Percentiles rank a stretch among this genome's conserved stretches.
Evolutionary conservation across 2,113 vertebrate genomes (phyloP).

Genomic region (Syngnathus typhle): DNA sequence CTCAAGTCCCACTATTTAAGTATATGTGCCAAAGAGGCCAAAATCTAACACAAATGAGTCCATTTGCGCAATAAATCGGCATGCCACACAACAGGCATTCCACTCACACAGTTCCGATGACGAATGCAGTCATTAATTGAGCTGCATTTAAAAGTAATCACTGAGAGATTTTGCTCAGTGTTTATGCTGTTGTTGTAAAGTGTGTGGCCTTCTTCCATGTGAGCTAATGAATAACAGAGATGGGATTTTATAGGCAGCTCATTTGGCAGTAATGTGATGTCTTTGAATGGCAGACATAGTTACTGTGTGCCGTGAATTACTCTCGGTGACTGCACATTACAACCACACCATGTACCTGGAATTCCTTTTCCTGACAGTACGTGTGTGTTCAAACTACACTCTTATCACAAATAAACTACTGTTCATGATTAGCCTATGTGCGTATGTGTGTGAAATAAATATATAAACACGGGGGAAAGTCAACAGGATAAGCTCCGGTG

Average conservation of each 20-base stretch:
- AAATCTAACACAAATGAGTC: too few species aligned
- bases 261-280: neutral
- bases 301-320: conserved; percentile 18
- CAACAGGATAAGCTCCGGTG: neutral
- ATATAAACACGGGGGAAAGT: neutral
- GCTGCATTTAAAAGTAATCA: neutral
- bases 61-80: too few species aligned
- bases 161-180: neutral
- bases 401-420: conserved; percentile 32
- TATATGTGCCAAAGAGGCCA: too few species aligned
- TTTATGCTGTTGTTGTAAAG: conserved; percentile 7
- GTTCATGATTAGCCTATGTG: neutral
- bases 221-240: conserved; percentile 19
- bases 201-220: neutral
- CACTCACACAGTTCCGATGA: neutral
- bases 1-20: too few species aligned
- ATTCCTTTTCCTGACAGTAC: conserved; percentile 15
- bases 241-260: conserved; percentile 9
- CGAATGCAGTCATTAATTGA: too few species aligned
- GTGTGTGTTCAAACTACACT: conserved; percentile 20
- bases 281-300: conserved; percentile 15
- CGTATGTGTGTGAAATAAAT: neutral
- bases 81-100: too few species aligned
- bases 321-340: conserved; percentile 31
- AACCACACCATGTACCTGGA: conserved; percentile 15